Evolutionary conservation across 2,888 invertebrate genomes (phyloP), one percentile per base, ranked within the genome.

Genomic region (Herminia tarsipennalis): DNA sequence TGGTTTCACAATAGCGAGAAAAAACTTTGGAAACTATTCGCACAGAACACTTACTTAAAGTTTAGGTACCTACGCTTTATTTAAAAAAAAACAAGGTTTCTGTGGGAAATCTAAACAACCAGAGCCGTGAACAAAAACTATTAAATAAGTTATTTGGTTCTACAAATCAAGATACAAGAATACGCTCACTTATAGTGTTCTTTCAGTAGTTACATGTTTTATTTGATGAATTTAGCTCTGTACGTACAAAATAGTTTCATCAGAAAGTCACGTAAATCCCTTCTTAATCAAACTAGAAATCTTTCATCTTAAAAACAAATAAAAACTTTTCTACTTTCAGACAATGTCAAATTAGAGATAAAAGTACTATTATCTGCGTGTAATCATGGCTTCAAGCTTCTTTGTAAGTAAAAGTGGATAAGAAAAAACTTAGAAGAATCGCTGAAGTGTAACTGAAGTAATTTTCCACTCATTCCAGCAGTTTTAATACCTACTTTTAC

Each of bases 401-500:
- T 40, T 42, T 37, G 18, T 25, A 28, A 38, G 42, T 14, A 40
- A n/a, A 40, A 45, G 28, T 20, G 21, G 38, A 43, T 6, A 21
- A 40, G 34, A 32, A 40, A 33, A 30, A 52, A 43, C 27, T 46
- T 46, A 39, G 10, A 18, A 9, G n/a, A 49, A 43, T 24, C 32
- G 39, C 44, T 62, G 40, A 63, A 48, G 43, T 54, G 50, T 63
- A 42, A 36, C 20, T 35, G 37, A 32, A 14, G 27, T 63, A 50
- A 54, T 58, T 50, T 50, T 13, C 41, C 39, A 34, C 45, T 51
- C 32, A 34, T 44, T 50, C 17, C 41, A 47, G 28, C 54, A 40
- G 38, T 50, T 61, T 37, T 13, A 37, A 34, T 42, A 47, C n/a
- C n/a, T n/a, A n/a, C 46, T 53, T 41, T 33, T 24, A 35, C 25